Evolutionary conservation across 2,888 invertebrate species (phyloP).

Genomic region (Diarsia brunnea): DNA sequence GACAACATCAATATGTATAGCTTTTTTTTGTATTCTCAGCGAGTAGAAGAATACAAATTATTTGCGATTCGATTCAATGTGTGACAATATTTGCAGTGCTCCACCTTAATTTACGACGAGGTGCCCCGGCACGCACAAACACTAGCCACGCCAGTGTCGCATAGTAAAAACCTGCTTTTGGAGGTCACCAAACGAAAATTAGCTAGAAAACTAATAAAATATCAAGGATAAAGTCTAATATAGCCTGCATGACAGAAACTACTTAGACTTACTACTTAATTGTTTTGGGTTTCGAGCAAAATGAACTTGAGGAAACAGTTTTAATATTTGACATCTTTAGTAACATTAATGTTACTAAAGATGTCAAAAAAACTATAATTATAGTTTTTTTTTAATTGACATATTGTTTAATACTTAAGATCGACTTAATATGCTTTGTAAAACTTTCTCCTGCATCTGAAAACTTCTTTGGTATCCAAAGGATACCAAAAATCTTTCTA

Average conservation of each 20-base stretch:
- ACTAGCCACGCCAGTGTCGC: constrained; percentile 49
- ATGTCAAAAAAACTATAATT: too few species aligned
- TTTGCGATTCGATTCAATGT: constrained; percentile 32
- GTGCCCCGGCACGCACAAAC: constrained; percentile 54
- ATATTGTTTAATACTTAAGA: not conserved
- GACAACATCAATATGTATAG: not conserved
- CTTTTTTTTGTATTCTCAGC: constrained; percentile 18
- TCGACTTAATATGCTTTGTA: not conserved
- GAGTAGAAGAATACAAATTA: constrained; percentile 23
- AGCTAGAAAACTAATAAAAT: constrained; percentile 57
- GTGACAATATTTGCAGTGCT: constrained; percentile 55
- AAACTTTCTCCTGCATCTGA: not conserved
- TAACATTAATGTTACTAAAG: too few species aligned
- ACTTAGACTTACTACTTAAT: constrained; percentile 13
- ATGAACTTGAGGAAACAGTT: constrained; percentile 1
- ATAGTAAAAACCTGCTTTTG: constrained; percentile 52
- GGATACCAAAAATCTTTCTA: not conserved
- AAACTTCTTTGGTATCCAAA: not conserved
- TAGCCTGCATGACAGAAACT: constrained; percentile 10
- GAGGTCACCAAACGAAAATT: constrained; percentile 44
- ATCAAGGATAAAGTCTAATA: constrained; percentile 43
- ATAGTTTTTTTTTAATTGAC: not conserved
- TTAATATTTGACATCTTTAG: not conserved
- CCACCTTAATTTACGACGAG: constrained; percentile 51
- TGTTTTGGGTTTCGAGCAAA: constrained; percentile 10